A percentile compares a stretch with the other conserved stretches of the same genome.
Conservation (phyloP, 2,888 invertebrate genomes). For the Disparrhopalites patrizii region DNA sequence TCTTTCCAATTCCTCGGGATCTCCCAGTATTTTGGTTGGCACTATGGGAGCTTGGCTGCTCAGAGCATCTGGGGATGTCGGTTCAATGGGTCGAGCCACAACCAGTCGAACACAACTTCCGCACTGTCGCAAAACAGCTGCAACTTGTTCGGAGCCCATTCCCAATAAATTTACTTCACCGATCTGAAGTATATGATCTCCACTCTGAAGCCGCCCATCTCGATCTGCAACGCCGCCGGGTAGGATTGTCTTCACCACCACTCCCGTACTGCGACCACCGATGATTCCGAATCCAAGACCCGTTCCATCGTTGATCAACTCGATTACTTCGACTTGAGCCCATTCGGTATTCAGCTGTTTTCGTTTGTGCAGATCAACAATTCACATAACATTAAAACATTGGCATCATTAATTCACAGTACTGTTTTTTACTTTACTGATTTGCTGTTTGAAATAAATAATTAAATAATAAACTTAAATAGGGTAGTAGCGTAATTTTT, state of each 20-base stretch:
- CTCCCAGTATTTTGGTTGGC: constrained; percentile 80
- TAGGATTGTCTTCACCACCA: constrained; percentile 98
- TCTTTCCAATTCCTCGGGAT: constrained; percentile 79
- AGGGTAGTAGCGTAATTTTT: no score
- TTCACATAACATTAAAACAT: background rate
- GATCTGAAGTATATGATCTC: constrained; percentile 95
- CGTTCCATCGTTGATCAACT: constrained; percentile 94
- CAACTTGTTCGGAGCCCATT: constrained; percentile 95
- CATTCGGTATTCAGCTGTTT: constrained; percentile 72
- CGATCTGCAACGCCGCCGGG: constrained; percentile 96
- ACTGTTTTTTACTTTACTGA: no score
- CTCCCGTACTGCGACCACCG: constrained; percentile 93
- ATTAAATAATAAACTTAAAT: no score
- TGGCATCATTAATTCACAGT: background rate
- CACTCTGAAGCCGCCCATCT: constrained; percentile 93
- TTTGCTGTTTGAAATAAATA: no score
- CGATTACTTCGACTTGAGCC: constrained; percentile 98
- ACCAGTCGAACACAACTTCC: constrained; percentile 91
- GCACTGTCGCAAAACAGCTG: constrained; percentile 88
- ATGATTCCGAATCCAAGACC: constrained; percentile 99
- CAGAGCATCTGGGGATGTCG: constrained; percentile 65
- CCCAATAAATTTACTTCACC: constrained; percentile 92
- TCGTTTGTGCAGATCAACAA: background rate
- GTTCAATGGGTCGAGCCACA: constrained; percentile 86
- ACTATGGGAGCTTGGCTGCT: constrained; percentile 80